Conservation (phyloP, 2,113 vertebrate genomes). For the Vidua chalybeata region DNA sequence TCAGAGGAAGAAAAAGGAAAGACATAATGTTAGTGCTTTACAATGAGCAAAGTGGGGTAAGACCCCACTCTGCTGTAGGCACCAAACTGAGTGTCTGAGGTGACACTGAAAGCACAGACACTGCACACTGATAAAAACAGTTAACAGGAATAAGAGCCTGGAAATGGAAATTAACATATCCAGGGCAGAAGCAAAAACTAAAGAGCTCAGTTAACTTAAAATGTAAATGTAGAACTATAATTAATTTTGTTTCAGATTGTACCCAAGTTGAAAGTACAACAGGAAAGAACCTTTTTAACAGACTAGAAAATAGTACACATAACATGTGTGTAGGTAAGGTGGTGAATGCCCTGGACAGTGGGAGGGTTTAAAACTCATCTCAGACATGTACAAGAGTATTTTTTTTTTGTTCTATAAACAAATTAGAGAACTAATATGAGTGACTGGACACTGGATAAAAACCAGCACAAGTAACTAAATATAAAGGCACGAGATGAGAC, state of each 20-base stretch:
- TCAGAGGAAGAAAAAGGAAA: not conserved
- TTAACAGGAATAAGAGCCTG: not conserved
- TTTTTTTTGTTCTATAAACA: not conserved
- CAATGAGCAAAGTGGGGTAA: not conserved
- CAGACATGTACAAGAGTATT: not conserved
- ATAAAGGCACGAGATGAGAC: not conserved
- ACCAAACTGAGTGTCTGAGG: not conserved
- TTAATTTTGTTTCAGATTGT: not conserved
- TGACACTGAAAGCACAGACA: not conserved
- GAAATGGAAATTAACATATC: not conserved
- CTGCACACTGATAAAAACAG: not conserved
- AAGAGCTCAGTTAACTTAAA: not conserved
- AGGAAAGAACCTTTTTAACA: not conserved
- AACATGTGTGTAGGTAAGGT: not conserved
- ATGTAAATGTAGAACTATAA: not conserved
- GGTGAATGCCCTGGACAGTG: too few species aligned
- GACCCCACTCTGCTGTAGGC: not conserved
- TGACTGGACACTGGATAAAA: not conserved
- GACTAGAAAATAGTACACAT: not conserved
- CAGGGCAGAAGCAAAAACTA: not conserved
- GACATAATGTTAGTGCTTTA: not conserved
- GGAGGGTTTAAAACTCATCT: not conserved
- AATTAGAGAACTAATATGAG: not conserved
- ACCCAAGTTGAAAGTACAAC: not conserved
- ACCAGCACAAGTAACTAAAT: not conserved